phyloP scores from a whole-genome alignment of 2,113 vertebrate species.

The Engystomops pustulosus region DNA sequence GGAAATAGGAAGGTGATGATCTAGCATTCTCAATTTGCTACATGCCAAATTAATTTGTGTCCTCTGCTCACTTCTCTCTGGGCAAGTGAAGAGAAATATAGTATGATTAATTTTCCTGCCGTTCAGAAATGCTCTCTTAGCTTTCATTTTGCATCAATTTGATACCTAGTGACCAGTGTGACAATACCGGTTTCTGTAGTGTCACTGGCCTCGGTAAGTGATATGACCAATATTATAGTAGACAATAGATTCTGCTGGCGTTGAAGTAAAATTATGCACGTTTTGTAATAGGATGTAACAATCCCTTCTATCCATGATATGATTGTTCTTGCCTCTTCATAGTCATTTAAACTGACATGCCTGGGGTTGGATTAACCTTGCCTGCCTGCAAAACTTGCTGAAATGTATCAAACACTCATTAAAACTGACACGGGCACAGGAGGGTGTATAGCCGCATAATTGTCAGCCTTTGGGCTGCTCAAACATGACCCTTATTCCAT shows the following conservation, averaged over 20 bases:
- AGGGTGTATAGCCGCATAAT: slow-evolving; percentile 16
- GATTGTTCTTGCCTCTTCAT: slow-evolving; percentile 41
- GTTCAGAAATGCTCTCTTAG: slow-evolving; percentile 33
- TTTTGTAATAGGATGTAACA: slow-evolving; percentile 49
- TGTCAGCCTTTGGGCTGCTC: slow-evolving; percentile 33
- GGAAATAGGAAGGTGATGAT: slow-evolving; percentile 45
- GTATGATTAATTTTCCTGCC: slow-evolving; percentile 39
- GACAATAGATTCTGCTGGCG: slow-evolving; percentile 31
- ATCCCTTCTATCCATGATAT: slow-evolving; percentile 35
- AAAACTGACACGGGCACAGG: slow-evolving; percentile 44
- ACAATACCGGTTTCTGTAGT: slow-evolving; percentile 24
- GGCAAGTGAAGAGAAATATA: slow-evolving; percentile 29
- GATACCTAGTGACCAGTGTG: slow-evolving; percentile 40
- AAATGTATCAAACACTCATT: slow-evolving; percentile 52
- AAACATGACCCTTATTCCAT: slow-evolving; percentile 13
- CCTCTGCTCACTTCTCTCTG: slow-evolving; percentile 30
- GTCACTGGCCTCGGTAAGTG: slow-evolving; percentile 37
- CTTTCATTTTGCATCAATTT: slow-evolving; percentile 33
- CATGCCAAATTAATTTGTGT: slow-evolving; percentile 47
- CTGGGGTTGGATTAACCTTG: slow-evolving; percentile 58
- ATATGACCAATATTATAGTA: slow-evolving; percentile 46
- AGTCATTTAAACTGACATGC: slow-evolving; percentile 57
- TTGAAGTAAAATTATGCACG: slow-evolving; percentile 47
- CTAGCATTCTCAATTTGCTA: slow-evolving; percentile 44
- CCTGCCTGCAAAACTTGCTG: slow-evolving; percentile 38